A percentile compares a stretch with the other conserved stretches of the same genome.
Conservation (phyloP, 2,113 vertebrate species). For the Ammodytes dubius region DNA sequence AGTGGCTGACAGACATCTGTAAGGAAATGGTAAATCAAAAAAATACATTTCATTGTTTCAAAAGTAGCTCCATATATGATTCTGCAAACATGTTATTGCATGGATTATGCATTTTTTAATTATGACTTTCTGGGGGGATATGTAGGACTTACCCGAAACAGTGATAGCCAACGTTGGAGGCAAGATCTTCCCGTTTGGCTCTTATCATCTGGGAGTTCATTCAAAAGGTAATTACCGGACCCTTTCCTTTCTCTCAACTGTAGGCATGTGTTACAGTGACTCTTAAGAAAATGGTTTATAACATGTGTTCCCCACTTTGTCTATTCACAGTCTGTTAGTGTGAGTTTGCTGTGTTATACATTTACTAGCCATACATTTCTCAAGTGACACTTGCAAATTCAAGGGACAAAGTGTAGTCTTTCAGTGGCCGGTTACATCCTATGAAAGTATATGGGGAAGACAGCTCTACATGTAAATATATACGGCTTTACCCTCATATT, state of each 20-base stretch:
- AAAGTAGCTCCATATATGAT: neutral
- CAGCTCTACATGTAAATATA: neutral
- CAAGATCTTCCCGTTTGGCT: conserved; percentile 95
- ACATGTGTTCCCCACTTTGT: no score
- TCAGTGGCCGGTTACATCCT: neutral
- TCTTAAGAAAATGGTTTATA: no score
- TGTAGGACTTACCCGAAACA: conserved; percentile 90
- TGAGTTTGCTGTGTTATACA: neutral
- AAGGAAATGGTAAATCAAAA: conserved; percentile 87
- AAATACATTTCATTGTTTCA: neutral
- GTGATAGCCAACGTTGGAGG: conserved; percentile 92
- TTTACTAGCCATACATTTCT: neutral
- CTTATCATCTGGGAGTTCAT: conserved; percentile 92
- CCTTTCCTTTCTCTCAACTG: neutral
- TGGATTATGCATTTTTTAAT: neutral
- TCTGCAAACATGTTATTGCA: neutral
- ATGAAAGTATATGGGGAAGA: neutral
- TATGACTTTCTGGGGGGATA: neutral
- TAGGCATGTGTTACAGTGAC: neutral
- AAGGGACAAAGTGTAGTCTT: neutral
- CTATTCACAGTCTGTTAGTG: neutral
- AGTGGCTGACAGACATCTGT: conserved; percentile 93
- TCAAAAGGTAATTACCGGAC: conserved; percentile 87
- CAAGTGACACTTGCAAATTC: neutral
- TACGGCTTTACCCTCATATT: neutral